These are phyloP conservation scores for Zalophus californianus DNA, from an alignment of 2,797 vertebrate genomes.

Conservation along the genomic window DNA sequence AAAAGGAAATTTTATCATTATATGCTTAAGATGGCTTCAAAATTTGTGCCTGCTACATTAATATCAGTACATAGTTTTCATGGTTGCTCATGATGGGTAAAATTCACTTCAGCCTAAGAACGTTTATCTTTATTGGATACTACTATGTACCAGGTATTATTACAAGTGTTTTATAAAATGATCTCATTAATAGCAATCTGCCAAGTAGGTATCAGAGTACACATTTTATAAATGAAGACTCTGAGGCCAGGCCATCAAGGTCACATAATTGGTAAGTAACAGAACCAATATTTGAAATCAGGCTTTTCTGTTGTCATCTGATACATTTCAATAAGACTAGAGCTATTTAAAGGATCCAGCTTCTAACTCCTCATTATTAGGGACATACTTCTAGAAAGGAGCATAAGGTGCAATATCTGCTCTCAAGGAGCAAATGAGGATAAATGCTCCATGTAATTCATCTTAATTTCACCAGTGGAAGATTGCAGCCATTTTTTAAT, in stretches of 20 bases:
- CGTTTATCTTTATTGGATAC: background rate
- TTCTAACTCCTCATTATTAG: background rate
- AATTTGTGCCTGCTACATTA: background rate
- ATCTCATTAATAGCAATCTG: background rate
- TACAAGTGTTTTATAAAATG: constrained; percentile 59
- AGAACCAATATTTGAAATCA: background rate
- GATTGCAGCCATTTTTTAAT: background rate
- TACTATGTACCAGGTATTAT: background rate
- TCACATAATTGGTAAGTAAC: background rate
- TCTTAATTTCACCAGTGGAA: background rate
- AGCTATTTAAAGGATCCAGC: background rate
- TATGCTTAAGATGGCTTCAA: background rate
- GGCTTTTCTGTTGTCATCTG: background rate
- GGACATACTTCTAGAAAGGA: background rate
- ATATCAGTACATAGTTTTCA: background rate
- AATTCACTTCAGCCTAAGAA: background rate
- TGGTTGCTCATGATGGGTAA: background rate
- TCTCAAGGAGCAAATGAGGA: background rate
- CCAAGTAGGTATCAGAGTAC: background rate
- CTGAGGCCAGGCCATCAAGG: background rate
- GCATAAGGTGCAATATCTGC: background rate
- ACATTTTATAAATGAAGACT: background rate
- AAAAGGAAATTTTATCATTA: background rate
- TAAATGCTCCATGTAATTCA: background rate
- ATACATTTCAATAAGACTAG: background rate